A percentile compares a stretch with the other conserved stretches of the same genome.
These are phyloP conservation scores for Fratercula arctica DNA, from an alignment of 2,797 vertebrate genomes.

Conservation along the genomic window DNA sequence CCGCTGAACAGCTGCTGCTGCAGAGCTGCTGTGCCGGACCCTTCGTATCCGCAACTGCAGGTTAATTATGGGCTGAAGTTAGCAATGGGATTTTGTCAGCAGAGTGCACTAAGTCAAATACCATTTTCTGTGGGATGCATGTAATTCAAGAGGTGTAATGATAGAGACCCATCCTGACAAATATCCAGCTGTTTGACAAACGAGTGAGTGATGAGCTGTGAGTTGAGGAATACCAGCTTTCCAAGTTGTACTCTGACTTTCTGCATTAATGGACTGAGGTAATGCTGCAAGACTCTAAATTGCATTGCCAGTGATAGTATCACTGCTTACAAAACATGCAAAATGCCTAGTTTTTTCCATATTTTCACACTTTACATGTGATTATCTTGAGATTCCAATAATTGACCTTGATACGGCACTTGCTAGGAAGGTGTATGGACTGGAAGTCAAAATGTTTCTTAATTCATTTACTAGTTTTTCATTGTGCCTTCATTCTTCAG, in stretches of 20 bases:
- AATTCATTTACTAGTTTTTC: not conserved
- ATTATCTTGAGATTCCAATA: not conserved
- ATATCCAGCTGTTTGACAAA: not conserved
- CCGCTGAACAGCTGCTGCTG: rapidly evolving
- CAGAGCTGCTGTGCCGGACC: not conserved
- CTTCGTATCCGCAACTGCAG: rapidly evolving
- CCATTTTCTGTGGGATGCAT: not conserved
- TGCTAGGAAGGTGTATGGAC: not conserved
- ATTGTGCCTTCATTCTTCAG: not conserved
- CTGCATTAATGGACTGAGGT: not conserved
- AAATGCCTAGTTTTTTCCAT: not conserved
- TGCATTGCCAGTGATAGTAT: not conserved
- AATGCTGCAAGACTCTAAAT: not conserved
- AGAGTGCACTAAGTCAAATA: not conserved
- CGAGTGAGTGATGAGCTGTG: not conserved
- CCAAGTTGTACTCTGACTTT: not conserved
- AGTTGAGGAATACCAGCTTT: not conserved
- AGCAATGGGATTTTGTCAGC: not conserved
- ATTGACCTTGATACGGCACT: not conserved
- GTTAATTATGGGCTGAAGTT: not conserved
- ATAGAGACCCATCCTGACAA: not conserved
- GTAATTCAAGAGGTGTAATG: not conserved
- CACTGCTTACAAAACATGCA: not conserved
- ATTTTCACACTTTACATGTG: not conserved
- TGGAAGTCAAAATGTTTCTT: not conserved